phyloP scores from a whole-genome alignment of 2,888 invertebrate species.

The Parnassius glacialis region DNA sequence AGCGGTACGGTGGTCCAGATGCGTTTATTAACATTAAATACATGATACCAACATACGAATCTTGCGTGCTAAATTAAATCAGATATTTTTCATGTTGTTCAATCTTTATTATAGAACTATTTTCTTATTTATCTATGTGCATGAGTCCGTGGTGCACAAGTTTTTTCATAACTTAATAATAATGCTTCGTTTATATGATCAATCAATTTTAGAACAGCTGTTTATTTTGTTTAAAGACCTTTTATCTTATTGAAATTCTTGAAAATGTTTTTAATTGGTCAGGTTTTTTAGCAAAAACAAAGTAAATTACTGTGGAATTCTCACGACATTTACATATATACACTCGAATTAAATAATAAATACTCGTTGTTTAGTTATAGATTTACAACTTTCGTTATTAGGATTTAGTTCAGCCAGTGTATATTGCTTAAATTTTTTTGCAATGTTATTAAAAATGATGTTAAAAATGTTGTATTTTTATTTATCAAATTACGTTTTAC shows the following conservation, averaged over 20 bases:
- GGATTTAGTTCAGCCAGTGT: not conserved
- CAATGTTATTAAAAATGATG: not conserved
- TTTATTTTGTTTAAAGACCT: no score
- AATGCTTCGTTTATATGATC: no score
- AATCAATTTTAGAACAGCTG: no score
- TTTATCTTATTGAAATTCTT: no score
- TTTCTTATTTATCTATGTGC: no score
- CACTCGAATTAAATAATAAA: not conserved
- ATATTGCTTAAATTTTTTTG: not conserved
- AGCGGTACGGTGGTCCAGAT: slow-evolving; percentile 95
- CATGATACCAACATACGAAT: slow-evolving; percentile 98
- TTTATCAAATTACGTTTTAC: not conserved
- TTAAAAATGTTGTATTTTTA: slow-evolving; percentile 1
- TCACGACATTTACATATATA: no score
- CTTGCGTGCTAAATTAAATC: slow-evolving; percentile 87
- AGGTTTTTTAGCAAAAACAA: no score
- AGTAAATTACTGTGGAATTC: no score
- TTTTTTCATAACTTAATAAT: no score
- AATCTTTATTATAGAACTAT: no score
- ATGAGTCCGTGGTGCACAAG: no score
- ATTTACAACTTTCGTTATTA: slow-evolving; percentile 2
- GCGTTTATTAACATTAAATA: slow-evolving; percentile 99
- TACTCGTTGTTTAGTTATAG: not conserved
- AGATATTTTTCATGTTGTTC: slow-evolving; percentile 1
- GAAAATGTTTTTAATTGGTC: no score